Evolutionary conservation across 2,888 invertebrate genomes (phyloP).

Genomic region (Parnassius apollo): DNA sequence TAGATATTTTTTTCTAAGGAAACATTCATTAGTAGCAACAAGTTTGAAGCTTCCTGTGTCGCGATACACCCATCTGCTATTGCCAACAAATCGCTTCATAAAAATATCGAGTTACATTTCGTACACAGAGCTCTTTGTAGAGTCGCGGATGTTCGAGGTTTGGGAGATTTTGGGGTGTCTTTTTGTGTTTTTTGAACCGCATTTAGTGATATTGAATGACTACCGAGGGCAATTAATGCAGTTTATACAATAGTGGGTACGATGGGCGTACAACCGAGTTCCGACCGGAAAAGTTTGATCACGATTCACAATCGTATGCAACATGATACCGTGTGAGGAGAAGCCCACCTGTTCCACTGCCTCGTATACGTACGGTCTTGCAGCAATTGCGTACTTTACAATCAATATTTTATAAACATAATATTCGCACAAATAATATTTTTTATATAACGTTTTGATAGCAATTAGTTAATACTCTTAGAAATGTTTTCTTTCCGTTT

Average conservation of each 20-base stretch:
- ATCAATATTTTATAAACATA: constrained; percentile 9
- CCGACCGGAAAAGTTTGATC: constrained; percentile 78
- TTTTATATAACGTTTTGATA: not conserved
- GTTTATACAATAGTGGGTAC: constrained; percentile 53
- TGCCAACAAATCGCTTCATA: constrained; percentile 66
- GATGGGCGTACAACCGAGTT: constrained; percentile 70
- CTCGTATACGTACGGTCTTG: not conserved
- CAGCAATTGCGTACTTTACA: constrained; percentile 10
- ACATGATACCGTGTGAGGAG: constrained; percentile 57
- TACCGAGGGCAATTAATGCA: constrained; percentile 74
- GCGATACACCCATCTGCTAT: constrained; percentile 69
- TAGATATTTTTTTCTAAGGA: constrained; percentile 47
- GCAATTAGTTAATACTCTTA: no score
- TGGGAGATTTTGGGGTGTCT: constrained; percentile 59
- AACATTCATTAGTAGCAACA: constrained; percentile 63
- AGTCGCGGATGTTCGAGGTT: constrained; percentile 61
- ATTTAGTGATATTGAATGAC: constrained; percentile 72
- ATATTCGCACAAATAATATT: constrained; percentile 3
- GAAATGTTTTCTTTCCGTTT: no score
- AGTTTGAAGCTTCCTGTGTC: constrained; percentile 72
- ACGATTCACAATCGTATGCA: constrained; percentile 59
- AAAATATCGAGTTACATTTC: constrained; percentile 71
- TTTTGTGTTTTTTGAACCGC: constrained; percentile 59
- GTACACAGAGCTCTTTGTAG: constrained; percentile 45
- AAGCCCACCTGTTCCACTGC: constrained; percentile 60